Percentiles rank a stretch among this genome's conserved stretches.
phyloP scores from a whole-genome alignment of 2,797 vertebrate genomes.

The Tachyglossus aculeatus region DNA sequence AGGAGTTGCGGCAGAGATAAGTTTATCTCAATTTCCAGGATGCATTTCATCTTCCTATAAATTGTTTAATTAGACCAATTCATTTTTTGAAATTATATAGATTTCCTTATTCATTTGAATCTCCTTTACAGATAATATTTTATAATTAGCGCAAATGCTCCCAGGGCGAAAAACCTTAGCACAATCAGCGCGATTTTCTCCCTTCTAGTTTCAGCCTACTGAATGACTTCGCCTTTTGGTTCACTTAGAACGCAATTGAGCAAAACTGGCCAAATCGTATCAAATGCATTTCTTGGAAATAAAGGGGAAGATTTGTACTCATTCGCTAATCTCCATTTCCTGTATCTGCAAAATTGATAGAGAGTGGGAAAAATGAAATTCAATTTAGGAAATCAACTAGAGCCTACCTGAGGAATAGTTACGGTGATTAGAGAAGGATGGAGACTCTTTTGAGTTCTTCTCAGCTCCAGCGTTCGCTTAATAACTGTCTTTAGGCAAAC shows the following conservation, averaged over 20 bases:
- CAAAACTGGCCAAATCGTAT: background rate
- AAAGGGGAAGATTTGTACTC: too few species aligned
- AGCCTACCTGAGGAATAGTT: too few species aligned
- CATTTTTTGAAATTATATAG: constrained; percentile 27
- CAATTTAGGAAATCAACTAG: too few species aligned
- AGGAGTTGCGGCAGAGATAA: constrained; percentile 16
- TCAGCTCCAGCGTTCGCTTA: too few species aligned
- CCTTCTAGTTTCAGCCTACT: background rate
- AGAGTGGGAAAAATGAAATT: too few species aligned
- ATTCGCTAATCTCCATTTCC: too few species aligned
- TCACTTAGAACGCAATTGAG: background rate
- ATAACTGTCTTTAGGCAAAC: too few species aligned
- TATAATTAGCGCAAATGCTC: constrained; percentile 36
- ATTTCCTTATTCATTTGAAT: constrained; percentile 31
- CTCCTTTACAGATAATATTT: constrained; percentile 29
- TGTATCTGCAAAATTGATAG: too few species aligned
- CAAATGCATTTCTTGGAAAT: background rate
- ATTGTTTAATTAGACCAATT: constrained; percentile 33
- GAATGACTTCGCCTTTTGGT: background rate
- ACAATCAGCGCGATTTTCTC: background rate
- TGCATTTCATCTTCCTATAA: constrained; percentile 23
- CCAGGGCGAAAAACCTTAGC: constrained; percentile 10
- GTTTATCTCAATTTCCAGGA: constrained; percentile 42
- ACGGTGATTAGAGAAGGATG: too few species aligned
- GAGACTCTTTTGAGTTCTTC: too few species aligned